Percentiles rank a stretch among this genome's conserved stretches.
Evolutionary conservation across 2,797 vertebrate species (phyloP).

Genomic region (Numenius phaeopus): DNA sequence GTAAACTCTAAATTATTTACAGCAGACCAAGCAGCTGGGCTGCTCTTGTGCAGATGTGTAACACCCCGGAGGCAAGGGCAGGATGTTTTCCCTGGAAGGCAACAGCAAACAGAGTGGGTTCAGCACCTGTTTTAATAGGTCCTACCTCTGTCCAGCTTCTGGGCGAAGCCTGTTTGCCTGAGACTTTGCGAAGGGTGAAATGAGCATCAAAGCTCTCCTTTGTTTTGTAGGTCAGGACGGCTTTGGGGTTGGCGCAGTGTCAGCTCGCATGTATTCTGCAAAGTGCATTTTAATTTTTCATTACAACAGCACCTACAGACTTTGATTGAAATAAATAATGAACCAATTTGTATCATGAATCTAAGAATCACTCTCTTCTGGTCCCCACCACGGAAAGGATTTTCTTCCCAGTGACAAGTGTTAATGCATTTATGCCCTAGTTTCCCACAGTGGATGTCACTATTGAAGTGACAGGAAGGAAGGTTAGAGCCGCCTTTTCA

Average conservation of each 20-base stretch:
- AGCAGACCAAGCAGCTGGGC: not conserved
- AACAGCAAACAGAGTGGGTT: not conserved
- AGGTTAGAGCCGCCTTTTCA: conserved; percentile 78
- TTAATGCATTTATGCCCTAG: conserved; percentile 63
- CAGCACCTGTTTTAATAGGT: not conserved
- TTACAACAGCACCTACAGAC: conserved; percentile 28
- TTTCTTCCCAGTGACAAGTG: conserved; percentile 48
- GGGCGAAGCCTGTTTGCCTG: not conserved
- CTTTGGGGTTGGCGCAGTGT: not conserved
- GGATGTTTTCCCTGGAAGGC: not conserved
- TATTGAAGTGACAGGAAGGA: conserved; percentile 73
- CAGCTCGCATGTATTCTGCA: conserved; percentile 5
- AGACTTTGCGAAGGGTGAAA: not conserved
- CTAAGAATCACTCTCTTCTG: conserved; percentile 28
- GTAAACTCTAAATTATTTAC: not conserved
- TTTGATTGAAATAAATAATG: conserved; percentile 66
- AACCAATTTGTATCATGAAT: conserved; percentile 51
- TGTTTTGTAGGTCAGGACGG: conserved; percentile 42
- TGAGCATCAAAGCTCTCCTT: not conserved
- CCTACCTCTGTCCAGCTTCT: not conserved
- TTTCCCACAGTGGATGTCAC: conserved; percentile 51
- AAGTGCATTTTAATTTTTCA: conserved; percentile 55
- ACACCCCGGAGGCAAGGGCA: not conserved
- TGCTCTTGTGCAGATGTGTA: not conserved
- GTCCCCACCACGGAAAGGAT: conserved; percentile 14